These are phyloP conservation scores for mouse (Mus musculus) DNA, from an alignment of 2,113 vertebrate genomes.

Conservation along the genomic window GRCm39 chr14:57436501-57437000, in stretches of 20 bases:
- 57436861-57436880: slow-evolving; percentile 80
- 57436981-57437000: slow-evolving; percentile 79
- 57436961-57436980: slow-evolving; percentile 83
- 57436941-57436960: slow-evolving; percentile 82
- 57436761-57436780: slow-evolving; percentile 59
- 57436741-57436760: slow-evolving; percentile 66
- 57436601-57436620: slow-evolving; percentile 53
- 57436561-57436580: background rate
- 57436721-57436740: slow-evolving; percentile 62
- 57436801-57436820: slow-evolving; percentile 82
- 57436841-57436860: slow-evolving; percentile 82
- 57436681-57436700: slow-evolving; percentile 74
- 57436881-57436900: slow-evolving; percentile 84
- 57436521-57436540: background rate
- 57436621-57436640: slow-evolving; percentile 66
- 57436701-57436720: slow-evolving; percentile 76
- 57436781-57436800: slow-evolving; percentile 78
- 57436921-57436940: slow-evolving; percentile 83
- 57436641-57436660: slow-evolving; percentile 55
- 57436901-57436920: slow-evolving; percentile 81
- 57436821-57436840: slow-evolving; percentile 78
- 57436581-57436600: background rate
- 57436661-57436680: slow-evolving; percentile 52
- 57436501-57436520: background rate
- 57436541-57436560: background rate